Evolutionary conservation across 2,888 invertebrate species (phyloP), one percentile per base, ranked within the genome.

Genomic region (Serripes groenlandicus): DNA sequence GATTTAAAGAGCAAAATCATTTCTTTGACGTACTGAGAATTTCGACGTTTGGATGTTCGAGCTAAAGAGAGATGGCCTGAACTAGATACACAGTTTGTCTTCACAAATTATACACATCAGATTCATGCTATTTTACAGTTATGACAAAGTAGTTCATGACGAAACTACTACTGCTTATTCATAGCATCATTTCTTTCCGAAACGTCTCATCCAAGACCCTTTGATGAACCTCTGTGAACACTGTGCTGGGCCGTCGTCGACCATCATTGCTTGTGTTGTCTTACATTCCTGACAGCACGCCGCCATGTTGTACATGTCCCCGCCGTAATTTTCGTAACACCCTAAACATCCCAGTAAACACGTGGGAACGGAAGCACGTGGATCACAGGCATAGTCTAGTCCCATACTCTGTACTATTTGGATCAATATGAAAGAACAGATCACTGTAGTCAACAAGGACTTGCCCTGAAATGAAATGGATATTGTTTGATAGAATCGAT

Each of bases 271-370:
- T 30, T 83, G 70, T 11, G 90, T 85, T 2, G 77, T 66, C 66
- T 81, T 84, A 49, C 91, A 90, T 28, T 89, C 90, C 37, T 88
- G 85, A 62, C 91, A 91, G 68, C 90, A 90, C 9, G 89, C 90
- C 56, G 89, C 90, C 83, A 90, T 86, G 70, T 91, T 87, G 79
- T 90, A 91, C 62, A 87, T 82, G n/a, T 86, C 81, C 37, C 89
- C 85, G 1, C 91, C 90, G 49, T 85, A 90, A 54, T 85, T 80
- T 62, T 88, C 88, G 35, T 83, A 83, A 82, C 91, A 91, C 18
- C 89, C 83, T 5, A 89, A 82, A 80, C 91, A 90, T 18, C 90
- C 91, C n/a, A 86, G 77, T 30, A 90, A 70, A 81, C 90, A 90
- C n/a, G 86, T 78, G 56, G 75, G 54, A 56, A 85, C 68, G 42